Base-by-base conservation (phyloP, 2,797 vertebrate species). In the Columba guinea region DNA sequence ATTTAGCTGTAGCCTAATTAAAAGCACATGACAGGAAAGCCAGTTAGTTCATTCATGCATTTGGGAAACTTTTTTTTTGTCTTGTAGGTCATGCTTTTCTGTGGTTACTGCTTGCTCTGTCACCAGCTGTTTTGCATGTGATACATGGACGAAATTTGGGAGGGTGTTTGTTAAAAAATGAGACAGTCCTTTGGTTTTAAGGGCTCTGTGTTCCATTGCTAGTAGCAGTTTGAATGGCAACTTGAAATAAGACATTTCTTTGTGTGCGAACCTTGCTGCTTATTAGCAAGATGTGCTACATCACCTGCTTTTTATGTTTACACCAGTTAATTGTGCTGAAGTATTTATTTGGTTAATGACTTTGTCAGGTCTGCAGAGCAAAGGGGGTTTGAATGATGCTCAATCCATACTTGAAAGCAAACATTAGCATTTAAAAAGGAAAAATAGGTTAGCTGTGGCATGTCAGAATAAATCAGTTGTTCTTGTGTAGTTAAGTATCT, bases 351-450 rank as follows among this genome's bases (percentile, higher is more conserved):
- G 37, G 44, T 24, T 90, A 89, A 70, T 91, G 81, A 15, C 41
- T 85, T 82, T 93, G 60, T 82, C 77, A 79, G 53, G 34, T 64
- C 32, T 84, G 7, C 11, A 7, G 32, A n/a, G 58, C 39, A 84
- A 41, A 81, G 74, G 1, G 2, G 52, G 22, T 27, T 0, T 65
- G 52, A 85, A 26, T 37, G 60, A 74, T 68, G 21, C 52, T 76
- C 46, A 21, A 9, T 53, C 23, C 49, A 6, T 27, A 59, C 63
- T 7, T 76, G 56, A 96, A 88, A 86, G 63, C 28, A 60, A 52
- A 68, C 27, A 70, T 64, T 41, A 74, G 21, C 34, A 46, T 93
- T 93, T 92, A 41, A 70, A 81, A 87, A 84, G n/a, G 65, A 95
- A 85, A 95, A 87, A 35, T 17, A 89, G 32, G 90, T 90, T 60